phyloP scores from a whole-genome alignment of 1,140 invertebrate species.

The Drosophila rufa region DNA sequence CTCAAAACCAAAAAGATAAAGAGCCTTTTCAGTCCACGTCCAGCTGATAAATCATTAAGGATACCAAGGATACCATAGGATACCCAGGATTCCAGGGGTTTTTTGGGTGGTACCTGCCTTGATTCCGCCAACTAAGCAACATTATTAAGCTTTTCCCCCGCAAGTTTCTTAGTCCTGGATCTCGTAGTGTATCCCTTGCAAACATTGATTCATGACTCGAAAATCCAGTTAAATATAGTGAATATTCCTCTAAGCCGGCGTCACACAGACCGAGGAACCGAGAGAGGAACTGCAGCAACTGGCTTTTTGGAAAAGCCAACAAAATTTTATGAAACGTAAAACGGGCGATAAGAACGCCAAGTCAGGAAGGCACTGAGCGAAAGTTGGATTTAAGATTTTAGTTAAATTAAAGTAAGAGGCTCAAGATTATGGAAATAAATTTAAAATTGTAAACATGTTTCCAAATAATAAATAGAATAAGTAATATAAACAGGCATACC shows the following conservation, averaged over 20 bases:
- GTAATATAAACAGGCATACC: too few relatives aligned
- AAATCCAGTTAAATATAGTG: constrained; percentile 46
- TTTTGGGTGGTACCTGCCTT: neutral
- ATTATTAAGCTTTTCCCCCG: constrained; percentile 24
- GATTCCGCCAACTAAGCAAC: constrained; percentile 35
- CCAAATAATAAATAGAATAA: too few relatives aligned
- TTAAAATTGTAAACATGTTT: too few relatives aligned
- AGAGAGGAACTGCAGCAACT: neutral
- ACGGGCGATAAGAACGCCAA: constrained; percentile 70
- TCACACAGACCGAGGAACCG: constrained; percentile 8
- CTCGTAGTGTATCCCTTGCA: neutral
- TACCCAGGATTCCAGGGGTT: neutral
- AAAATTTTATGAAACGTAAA: constrained; percentile 85
- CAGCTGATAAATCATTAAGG: constrained; percentile 62
- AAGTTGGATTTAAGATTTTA: neutral
- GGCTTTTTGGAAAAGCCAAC: constrained; percentile 59
- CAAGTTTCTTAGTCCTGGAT: constrained; percentile 5
- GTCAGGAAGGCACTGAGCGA: constrained; percentile 30
- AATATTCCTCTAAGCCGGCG: constrained; percentile 34
- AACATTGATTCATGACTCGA: constrained; percentile 51
- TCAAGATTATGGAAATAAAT: too few relatives aligned
- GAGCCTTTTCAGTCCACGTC: constrained; percentile 38
- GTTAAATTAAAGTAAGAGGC: neutral
- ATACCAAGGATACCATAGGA: constrained; percentile 10
- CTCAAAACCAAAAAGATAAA: constrained; percentile 43